Evolutionary conservation across 2,113 vertebrate species (phyloP).

Genomic region (Macroglossus sobrinus): DNA sequence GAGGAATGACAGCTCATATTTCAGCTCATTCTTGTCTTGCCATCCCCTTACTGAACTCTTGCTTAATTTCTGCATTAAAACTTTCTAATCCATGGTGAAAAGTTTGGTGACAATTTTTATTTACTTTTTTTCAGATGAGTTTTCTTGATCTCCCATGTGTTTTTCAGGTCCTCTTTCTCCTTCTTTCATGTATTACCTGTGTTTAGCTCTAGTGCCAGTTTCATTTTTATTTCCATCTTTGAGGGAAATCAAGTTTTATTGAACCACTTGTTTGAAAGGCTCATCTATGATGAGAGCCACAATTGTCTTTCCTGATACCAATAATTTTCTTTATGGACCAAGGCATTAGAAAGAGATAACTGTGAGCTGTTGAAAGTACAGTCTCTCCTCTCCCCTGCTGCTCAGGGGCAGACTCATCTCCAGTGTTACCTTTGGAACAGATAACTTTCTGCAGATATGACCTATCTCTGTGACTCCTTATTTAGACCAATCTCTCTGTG

Average conservation of each 20-base stretch:
- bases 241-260: not conserved
- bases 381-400: not conserved
- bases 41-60: not conserved
- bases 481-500: not conserved
- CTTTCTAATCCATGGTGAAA: not conserved
- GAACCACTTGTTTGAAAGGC: not conserved
- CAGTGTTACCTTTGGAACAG: not conserved
- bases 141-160: not conserved
- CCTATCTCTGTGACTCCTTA: not conserved
- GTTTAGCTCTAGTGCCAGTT: not conserved
- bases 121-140: not conserved
- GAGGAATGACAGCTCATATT: not conserved
- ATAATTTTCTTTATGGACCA: not conserved
- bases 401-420: not conserved
- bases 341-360: not conserved
- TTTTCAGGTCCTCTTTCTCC: not conserved
- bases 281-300: not conserved
- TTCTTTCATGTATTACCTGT: not conserved
- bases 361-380: not conserved
- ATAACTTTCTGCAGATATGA: not conserved
- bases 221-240: not conserved
- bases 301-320: not conserved
- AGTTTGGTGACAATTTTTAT: slow-evolving; percentile 9
- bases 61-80: slow-evolving; percentile 22
- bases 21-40: slow-evolving; percentile 11